Evolutionary conservation across 2,113 vertebrate genomes (phyloP), one percentile per base, ranked within the genome.

Genomic region (Acrocephalus arundinaceus): DNA sequence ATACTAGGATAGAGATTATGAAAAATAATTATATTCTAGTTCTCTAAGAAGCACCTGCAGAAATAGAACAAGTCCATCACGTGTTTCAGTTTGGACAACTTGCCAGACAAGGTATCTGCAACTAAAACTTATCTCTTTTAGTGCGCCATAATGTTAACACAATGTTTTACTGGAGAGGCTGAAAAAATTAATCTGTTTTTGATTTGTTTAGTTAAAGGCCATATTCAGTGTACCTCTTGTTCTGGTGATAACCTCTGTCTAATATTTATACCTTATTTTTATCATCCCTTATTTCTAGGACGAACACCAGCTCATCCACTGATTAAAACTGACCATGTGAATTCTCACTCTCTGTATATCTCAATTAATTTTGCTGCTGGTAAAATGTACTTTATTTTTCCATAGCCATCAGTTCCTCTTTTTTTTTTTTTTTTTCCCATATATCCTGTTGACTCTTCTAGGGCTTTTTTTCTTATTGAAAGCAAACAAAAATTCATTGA

Each of bases 121-220:
- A 58, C 46, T 46, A 83, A 75, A 94, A 79, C 31, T 52, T 89
- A 54, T 7, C 15, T 62, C 81, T 89, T 83, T 72, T 78, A 91
- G 48, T 67, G 22, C 13, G 49, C 19, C 9, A 49, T 75, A 61
- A 92, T n/a, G 30, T 87, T 94, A 95, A 85, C 33, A 13, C 25
- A 76, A 67, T 58, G 33, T 65, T 91, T 92, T 88, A 68, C 46
- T 49, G 91, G 31, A 94, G 55, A 89, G 27, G 19, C 6, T 89
- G 39, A 72, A 93, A 92, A 88, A 93, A 79, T 25, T 45, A 79
- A 87, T 75, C 35, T 76, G 57, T 24, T 87, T 85, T 94, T 92
- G 1, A 85, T 90, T 88, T 95, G 62, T 89, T 89, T 96, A 30
- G 27, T 94, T 92, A 89, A 70, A 75, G 70, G 35, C 31, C 21